Conservation (phyloP, 2,888 invertebrate genomes). For the Ypsolopha scabrella region DNA sequence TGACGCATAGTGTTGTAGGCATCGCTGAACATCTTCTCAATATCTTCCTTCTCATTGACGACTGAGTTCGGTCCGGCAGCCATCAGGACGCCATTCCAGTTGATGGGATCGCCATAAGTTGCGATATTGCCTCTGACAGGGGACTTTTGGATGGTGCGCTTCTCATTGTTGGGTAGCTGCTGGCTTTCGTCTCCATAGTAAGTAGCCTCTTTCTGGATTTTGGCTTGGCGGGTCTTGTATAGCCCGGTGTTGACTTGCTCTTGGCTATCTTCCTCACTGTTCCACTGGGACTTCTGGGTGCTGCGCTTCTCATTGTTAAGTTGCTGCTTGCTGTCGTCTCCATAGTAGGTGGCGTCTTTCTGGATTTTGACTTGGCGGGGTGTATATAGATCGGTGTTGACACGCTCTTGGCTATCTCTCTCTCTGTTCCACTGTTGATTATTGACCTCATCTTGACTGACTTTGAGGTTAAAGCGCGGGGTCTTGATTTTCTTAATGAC, state of each 20-base stretch:
- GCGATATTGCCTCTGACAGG: constrained; percentile 1
- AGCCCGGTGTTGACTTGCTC: neutral
- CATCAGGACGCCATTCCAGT: constrained; percentile 31
- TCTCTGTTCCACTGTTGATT: neutral
- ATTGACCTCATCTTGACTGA: too few species aligned
- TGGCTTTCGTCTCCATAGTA: neutral
- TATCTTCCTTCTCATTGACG: constrained; percentile 26
- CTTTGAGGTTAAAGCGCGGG: too few species aligned
- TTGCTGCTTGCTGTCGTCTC: neutral
- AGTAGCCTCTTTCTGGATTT: neutral
- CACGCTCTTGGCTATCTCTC: neutral
- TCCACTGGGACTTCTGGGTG: neutral
- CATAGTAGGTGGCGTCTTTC: neutral
- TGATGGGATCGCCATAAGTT: constrained; percentile 23
- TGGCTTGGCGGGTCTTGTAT: neutral
- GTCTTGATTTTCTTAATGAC: too few species aligned
- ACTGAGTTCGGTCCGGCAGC: constrained; percentile 23
- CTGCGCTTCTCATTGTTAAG: neutral
- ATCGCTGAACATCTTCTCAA: constrained; percentile 37
- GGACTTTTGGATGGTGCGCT: neutral
- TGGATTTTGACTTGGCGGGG: constrained; percentile 14
- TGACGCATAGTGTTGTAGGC: constrained; percentile 42
- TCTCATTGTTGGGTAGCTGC: neutral
- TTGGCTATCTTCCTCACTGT: neutral
- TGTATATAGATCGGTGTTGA: constrained; percentile 8